Conservation (phyloP, 1,140 invertebrate species). For the Euura saliciscinereae region DNA sequence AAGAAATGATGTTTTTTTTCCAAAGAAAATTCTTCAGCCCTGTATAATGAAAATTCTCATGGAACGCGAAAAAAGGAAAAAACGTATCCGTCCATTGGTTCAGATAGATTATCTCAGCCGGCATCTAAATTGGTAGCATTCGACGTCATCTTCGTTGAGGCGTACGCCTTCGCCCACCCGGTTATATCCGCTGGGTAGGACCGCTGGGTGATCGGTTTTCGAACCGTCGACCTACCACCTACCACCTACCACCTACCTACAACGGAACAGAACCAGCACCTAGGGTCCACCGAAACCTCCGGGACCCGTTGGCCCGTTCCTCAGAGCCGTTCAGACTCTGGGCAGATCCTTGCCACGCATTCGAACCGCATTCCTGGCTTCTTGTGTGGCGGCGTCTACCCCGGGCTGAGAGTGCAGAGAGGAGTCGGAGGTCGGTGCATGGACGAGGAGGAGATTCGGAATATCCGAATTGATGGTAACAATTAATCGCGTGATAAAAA, state of each 20-base stretch:
- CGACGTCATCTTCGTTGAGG: not conserved
- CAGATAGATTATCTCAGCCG: not conserved
- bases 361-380: constrained; percentile 6
- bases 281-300: not conserved
- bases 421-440: not conserved
- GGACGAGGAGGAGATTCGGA: not conserved
- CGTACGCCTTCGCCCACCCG: too few species aligned
- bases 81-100: too few species aligned
- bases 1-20: too few species aligned
- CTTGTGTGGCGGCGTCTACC: not conserved
- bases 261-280: not conserved
- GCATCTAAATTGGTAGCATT: not conserved
- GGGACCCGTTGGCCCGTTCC: not conserved
- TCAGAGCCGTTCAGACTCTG: not conserved
- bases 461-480: too few species aligned
- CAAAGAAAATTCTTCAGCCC: too few species aligned
- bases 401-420: not conserved
- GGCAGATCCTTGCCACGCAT: constrained; percentile 4
- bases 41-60: too few species aligned
- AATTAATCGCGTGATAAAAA: too few species aligned
- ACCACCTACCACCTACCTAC: not conserved
- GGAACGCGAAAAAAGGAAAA: too few species aligned
- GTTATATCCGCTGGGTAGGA: too few species aligned
- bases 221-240: not conserved
- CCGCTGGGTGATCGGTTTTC: not conserved